Base-by-base conservation (phyloP, 2,888 invertebrate genomes). In the Gibbula magus region DNA sequence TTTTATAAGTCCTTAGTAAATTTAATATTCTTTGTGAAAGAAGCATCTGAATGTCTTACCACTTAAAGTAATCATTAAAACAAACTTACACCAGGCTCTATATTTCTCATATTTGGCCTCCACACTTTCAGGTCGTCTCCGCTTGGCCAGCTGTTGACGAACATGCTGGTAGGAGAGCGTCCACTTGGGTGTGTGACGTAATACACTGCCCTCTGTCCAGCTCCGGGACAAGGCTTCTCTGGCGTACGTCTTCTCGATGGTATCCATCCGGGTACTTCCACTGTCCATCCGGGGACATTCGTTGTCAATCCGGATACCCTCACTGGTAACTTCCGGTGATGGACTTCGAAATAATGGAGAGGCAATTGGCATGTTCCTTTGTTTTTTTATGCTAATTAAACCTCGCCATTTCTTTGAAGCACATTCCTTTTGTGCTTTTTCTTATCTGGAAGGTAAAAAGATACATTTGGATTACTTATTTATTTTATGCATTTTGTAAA, bases 221-320 rank as follows among this genome's bases (percentile, higher is more conserved):
- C 32, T 70, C 35, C 70, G 16, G 16, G 70, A 70, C n/a, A 70
- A 39, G 10, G 20, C 35, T 32, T 20, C 39, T 29, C 61, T 22
- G 18, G 70, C 18, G n/a, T 18, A 70, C 70, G 70, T 70, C 70
- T 70, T 70, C 70, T 39, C 70, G 70, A 70, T 39, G 70, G 70
- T 20, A 35, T 25, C 61, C 61, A 61, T 61, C 25, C 61, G 22
- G 61, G 29, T 25, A 45, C 45, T 45, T 45, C 45, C 45, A 45
- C 45, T 10, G 45, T 45, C 45, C 45, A 45, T 45, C 45, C 35
- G 35, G 35, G 35, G 35, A 5, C 35, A 5, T 25, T 56, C 56
- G 25, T 56, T 20, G 56, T 56, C 20, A 18, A 56, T 25, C 10
- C 61, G 25, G 25, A 25, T 61, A 61, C 61, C 25, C 29, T 29